Base-by-base conservation (phyloP, 2,888 invertebrate genomes). In the Thymelicus lineola region DNA sequence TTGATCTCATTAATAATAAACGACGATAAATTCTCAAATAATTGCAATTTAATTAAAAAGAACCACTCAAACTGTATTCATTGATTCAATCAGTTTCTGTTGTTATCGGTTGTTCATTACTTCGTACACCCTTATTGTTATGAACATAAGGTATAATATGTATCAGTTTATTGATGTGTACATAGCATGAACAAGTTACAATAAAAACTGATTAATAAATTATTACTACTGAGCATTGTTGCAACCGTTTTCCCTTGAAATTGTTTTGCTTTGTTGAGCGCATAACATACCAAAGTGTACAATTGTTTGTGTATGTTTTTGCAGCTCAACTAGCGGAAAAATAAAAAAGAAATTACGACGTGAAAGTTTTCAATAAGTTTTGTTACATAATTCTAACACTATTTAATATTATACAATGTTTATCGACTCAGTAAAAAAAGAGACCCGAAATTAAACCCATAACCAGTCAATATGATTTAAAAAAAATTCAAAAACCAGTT, bases 41-140 rank as follows among this genome's bases (percentile, higher is more conserved):
- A 64, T 64, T 64, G 53, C 38, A 38, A 42, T 64, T 55, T 64
- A 64, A 64, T 64, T 42, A 48, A 53, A 50, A n/a, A 63, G 9
- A 63, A 28, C 28, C 14, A 64, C 14, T 64, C 12, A 55, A 42
- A 20, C 64, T 7, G 7, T 14, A 42, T n/a, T 38, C n/a, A n/a
- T 15, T 17, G 14, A 15, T 36, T 42, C 5, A 58, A 58, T 4
- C 14, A 57, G 35, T 0, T 7, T n/a, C n/a, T n/a, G 48, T 17
- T 50, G 15, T 50, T 50, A 17, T 7, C 15, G 0, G 17, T 50
- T 17, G 7, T 17, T 15, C 7, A 50, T 17, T 50, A 17, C 50
- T 7, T 6, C 7, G n/a, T 50, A 9, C 17, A 50, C 50, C 15
- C 17, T 17, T 50, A 50, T 50, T 9, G 7, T 17, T 3, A 9